Evolutionary conservation across 1,140 invertebrate species (phyloP).

Genomic region (Bemisia tabaci): DNA sequence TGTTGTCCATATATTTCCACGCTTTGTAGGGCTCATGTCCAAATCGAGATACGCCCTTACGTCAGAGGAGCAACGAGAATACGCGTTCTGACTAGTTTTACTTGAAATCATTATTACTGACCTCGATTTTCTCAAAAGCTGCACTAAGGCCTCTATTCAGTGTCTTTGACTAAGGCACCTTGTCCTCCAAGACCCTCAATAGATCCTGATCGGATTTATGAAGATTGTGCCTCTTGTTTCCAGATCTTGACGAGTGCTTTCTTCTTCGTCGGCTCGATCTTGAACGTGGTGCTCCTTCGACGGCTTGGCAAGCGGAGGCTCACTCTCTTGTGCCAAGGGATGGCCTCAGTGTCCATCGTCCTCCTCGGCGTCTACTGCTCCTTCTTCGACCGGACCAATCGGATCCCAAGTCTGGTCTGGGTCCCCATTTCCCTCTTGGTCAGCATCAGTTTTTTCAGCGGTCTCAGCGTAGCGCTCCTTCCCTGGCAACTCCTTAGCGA

Average conservation of each 20-base stretch:
- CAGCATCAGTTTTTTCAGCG: conserved; percentile 14
- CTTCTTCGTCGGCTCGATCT: background rate
- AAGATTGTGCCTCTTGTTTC: too few relatives aligned
- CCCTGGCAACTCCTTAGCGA: conserved; percentile 21
- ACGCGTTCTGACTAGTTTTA: too few relatives aligned
- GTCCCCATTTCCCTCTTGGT: conserved; percentile 15
- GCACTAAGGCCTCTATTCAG: too few relatives aligned
- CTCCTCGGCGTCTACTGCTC: conserved; percentile 14
- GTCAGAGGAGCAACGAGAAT: too few relatives aligned
- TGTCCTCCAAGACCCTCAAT: too few relatives aligned
- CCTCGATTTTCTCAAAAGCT: too few relatives aligned
- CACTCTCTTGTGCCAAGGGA: conserved; percentile 23
- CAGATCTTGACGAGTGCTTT: background rate
- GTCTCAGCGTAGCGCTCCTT: conserved; percentile 16
- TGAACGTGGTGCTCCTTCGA: conserved; percentile 9
- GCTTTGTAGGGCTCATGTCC: too few relatives aligned
- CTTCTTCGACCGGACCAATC: background rate
- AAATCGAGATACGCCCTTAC: too few relatives aligned
- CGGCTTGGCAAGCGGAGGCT: conserved; percentile 28
- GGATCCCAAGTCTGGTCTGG: conserved; percentile 6
- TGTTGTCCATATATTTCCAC: too few relatives aligned
- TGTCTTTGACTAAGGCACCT: too few relatives aligned
- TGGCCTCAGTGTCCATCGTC: conserved; percentile 14
- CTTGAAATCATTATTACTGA: too few relatives aligned
- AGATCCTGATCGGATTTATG: too few relatives aligned